These are phyloP conservation scores for Drosophila neotestacea DNA, from an alignment of 2,888 invertebrate species.

Conservation along the genomic window DNA sequence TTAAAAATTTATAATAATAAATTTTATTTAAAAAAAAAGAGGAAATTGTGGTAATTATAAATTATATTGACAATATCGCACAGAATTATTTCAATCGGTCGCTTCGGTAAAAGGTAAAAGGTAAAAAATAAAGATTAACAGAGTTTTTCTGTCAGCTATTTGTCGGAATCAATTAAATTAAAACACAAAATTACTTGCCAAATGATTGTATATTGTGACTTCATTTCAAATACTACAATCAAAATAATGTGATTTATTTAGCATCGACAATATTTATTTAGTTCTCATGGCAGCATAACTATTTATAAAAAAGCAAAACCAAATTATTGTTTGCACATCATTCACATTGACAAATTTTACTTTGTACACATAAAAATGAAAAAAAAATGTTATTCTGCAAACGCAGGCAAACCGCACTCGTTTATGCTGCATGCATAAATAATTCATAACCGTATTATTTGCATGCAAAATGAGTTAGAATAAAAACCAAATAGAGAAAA, in stretches of 20 bases:
- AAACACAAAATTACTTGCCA: constrained; percentile 1
- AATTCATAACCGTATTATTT: constrained; percentile 80
- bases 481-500: constrained; percentile 41
- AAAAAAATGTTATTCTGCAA: constrained; percentile 55
- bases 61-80: constrained; percentile 5
- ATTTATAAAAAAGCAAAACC: constrained; percentile 5
- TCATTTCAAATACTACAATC: constrained; percentile 5
- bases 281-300: constrained; percentile 11
- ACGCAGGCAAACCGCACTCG: constrained; percentile 60
- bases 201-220: constrained; percentile 7
- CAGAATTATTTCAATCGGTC: constrained; percentile 3
- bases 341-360: constrained; percentile 62
- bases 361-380: constrained; percentile 36
- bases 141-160: constrained; percentile 14
- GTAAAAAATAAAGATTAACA: constrained; percentile 4
- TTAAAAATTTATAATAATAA: constrained; percentile 1
- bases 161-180: constrained; percentile 10
- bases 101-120: not conserved
- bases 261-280: constrained; percentile 49
- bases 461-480: constrained; percentile 78
- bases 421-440: constrained; percentile 68
- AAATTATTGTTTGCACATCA: constrained; percentile 68
- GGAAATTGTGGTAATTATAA: not conserved
- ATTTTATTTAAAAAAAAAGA: not conserved
- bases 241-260: constrained; percentile 56